Evolutionary conservation across 2,888 invertebrate species (phyloP).

Genomic region (Drosophila kuntzei): DNA sequence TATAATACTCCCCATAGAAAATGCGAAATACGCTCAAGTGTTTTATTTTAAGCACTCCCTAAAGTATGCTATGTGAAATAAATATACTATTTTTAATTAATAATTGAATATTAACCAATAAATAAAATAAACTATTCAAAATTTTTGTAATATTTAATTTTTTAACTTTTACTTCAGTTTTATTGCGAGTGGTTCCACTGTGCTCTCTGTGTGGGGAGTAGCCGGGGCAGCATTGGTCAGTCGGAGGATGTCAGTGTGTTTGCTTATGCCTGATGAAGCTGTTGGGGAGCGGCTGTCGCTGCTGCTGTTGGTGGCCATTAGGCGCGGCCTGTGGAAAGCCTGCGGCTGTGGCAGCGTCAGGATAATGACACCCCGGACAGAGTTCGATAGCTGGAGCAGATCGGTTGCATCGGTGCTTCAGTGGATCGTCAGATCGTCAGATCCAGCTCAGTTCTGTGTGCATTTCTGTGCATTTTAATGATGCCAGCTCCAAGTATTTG

Average conservation of each 20-base stretch:
- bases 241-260: conserved; percentile 60
- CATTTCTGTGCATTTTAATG: conserved; percentile 52
- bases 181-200: conserved; percentile 21
- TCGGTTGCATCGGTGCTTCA: not conserved
- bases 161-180: not conserved
- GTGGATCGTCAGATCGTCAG: conserved; percentile 20
- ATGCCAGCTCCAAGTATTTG: conserved; percentile 49
- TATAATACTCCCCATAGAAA: no score
- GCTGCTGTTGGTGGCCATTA: conserved; percentile 77
- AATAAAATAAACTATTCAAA: not conserved
- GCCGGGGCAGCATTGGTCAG: conserved; percentile 57
- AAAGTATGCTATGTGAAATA: conserved; percentile 38
- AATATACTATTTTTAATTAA: not conserved
- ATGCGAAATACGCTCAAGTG: no score
- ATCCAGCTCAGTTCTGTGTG: conserved; percentile 49
- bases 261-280: conserved; percentile 78
- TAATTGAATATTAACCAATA: not conserved
- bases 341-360: conserved; percentile 46
- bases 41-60: conserved; percentile 7
- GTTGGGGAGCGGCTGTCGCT: conserved; percentile 66
- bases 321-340: conserved; percentile 65
- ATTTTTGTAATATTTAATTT: not conserved
- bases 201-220: conserved; percentile 25
- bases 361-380: conserved; percentile 57
- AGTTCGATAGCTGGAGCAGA: conserved; percentile 13